phyloP scores from a whole-genome alignment of 2,797 vertebrate species.

The Bradypodion ventrale region DNA sequence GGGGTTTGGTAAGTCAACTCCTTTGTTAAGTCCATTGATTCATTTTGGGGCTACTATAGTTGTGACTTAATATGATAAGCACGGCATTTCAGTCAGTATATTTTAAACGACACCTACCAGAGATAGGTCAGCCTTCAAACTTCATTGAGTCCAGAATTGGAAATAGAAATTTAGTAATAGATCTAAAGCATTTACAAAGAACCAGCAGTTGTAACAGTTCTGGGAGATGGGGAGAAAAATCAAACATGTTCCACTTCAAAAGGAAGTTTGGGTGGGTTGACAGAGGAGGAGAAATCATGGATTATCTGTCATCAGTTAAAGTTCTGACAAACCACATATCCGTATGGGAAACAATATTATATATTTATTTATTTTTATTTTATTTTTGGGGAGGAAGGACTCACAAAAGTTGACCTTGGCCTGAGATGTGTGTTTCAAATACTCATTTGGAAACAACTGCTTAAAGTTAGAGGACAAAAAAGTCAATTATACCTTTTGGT shows the following conservation, averaged over 20 bases:
- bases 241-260: conserved; percentile 1
- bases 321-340: neutral
- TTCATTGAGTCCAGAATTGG: neutral
- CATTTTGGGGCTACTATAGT: too few species aligned
- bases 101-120: neutral
- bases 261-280: neutral
- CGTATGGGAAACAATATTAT: neutral
- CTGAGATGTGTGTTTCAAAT: conserved; percentile 8
- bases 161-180: neutral
- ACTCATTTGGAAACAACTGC: neutral
- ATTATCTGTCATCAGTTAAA: conserved; percentile 19
- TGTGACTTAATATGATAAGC: too few species aligned
- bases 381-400: too few species aligned
- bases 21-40: too few species aligned
- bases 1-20: too few species aligned
- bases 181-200: conserved; percentile 13
- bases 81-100: neutral
- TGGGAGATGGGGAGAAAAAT: neutral
- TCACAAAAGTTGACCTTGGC: conserved; percentile 1
- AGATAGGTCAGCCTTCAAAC: neutral
- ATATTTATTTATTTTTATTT: too few species aligned
- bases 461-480: conserved; percentile 1
- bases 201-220: fast-evolving
- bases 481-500: neutral
- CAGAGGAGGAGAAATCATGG: neutral